A percentile compares a stretch with the other conserved stretches of the same genome.
phyloP scores from a whole-genome alignment of 2,113 vertebrate species.

The Acanthisitta chloris region DNA sequence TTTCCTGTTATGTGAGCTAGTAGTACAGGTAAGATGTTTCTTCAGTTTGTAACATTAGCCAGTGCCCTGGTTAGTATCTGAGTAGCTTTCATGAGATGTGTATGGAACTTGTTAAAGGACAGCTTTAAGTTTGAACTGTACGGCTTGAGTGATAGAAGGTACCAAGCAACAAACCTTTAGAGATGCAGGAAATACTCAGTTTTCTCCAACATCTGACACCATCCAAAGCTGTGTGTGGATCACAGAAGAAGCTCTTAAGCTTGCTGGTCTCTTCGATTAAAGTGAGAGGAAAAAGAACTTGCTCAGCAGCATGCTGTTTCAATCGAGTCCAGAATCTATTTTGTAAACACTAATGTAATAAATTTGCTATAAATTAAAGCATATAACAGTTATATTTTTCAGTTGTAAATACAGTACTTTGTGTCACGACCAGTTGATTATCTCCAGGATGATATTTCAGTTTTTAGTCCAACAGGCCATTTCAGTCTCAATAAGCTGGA shows the following conservation, averaged over 20 bases:
- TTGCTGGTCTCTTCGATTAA: conserved; percentile 42
- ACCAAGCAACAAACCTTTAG: conserved; percentile 44
- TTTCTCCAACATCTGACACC: neutral
- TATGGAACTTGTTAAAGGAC: conserved; percentile 37
- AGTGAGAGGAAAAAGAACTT: conserved; percentile 56
- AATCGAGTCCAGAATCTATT: conserved; percentile 78
- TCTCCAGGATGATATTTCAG: conserved; percentile 41
- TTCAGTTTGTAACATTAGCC: conserved; percentile 66
- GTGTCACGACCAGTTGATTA: conserved; percentile 64
- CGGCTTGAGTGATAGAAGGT: conserved; percentile 51
- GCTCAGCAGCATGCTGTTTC: conserved; percentile 47
- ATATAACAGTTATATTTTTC: conserved; percentile 80
- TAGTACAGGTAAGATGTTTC: conserved; percentile 10
- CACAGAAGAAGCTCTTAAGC: conserved; percentile 49
- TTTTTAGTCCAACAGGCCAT: conserved; percentile 58
- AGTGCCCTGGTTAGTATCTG: conserved; percentile 65
- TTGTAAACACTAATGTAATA: conserved; percentile 97
- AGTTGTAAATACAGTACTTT: conserved; percentile 76
- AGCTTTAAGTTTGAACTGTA: conserved; percentile 27
- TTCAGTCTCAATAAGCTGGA: conserved; percentile 56
- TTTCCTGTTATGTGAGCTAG: conserved; percentile 61
- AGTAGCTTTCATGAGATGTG: conserved; percentile 61
- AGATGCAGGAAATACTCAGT: conserved; percentile 20
- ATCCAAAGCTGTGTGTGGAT: neutral
- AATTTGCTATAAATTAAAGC: conserved; percentile 95